Percentiles rank a stretch among this genome's conserved stretches.
phyloP scores from a whole-genome alignment of 2,888 invertebrate genomes.

The Trisateles emortualis region DNA sequence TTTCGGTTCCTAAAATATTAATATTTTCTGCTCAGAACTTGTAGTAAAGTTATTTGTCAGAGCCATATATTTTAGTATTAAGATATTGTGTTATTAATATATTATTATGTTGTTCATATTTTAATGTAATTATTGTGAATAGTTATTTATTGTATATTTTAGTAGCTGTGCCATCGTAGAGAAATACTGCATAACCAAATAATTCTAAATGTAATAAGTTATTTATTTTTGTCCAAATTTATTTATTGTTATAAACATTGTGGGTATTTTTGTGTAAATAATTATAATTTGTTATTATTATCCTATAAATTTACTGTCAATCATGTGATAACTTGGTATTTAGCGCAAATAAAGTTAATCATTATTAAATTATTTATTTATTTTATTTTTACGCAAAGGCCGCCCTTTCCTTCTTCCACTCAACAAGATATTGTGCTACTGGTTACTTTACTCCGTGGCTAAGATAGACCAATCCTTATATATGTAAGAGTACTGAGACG shows the following conservation, averaged over 20 bases:
- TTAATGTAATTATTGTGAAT: neutral
- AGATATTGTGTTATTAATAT: neutral
- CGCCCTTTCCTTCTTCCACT: too few species aligned
- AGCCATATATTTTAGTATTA: neutral
- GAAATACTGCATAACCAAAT: constrained; percentile 25
- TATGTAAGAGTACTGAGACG: too few species aligned
- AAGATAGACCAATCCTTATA: too few species aligned
- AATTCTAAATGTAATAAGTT: constrained; percentile 3
- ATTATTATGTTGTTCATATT: neutral
- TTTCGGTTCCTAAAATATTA: too few species aligned
- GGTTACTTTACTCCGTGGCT: too few species aligned
- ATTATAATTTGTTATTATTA: neutral
- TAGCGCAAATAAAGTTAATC: neutral
- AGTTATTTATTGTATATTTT: constrained; percentile 6
- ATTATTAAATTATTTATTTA: neutral
- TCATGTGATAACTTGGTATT: neutral
- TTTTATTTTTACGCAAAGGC: neutral
- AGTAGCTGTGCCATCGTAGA: constrained; percentile 44
- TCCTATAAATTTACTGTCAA: neutral
- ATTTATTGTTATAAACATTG: neutral
- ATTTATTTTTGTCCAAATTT: constrained; percentile 13
- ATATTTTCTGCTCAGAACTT: too few species aligned
- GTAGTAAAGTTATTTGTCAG: neutral
- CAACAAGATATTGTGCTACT: too few species aligned
- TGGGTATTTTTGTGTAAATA: neutral